These are phyloP conservation scores for Vespertilio murinus DNA, from an alignment of 2,797 vertebrate genomes.

Conservation along the genomic window DNA sequence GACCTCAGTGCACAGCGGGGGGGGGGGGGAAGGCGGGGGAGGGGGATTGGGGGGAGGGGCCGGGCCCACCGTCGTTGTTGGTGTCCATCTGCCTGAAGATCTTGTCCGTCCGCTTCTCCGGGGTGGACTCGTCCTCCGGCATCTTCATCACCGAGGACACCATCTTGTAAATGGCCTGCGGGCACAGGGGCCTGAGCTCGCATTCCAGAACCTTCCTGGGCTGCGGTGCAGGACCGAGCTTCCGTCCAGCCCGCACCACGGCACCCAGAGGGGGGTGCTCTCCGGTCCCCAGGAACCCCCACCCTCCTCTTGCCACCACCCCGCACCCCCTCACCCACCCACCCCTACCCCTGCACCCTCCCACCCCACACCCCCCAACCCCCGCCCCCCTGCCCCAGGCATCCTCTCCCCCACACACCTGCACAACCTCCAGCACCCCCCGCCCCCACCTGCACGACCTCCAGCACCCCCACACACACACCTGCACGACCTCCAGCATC, in stretches of 20 bases:
- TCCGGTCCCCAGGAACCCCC: not conserved
- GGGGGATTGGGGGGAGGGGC: accelerated
- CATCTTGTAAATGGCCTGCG: constrained; percentile 84
- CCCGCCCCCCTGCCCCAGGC: accelerated
- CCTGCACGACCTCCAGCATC: no score
- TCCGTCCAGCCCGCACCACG: not conserved
- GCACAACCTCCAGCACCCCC: no score
- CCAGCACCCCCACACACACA: no score
- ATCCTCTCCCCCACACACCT: no score
- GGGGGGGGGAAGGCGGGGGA: not conserved
- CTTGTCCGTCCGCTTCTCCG: constrained; percentile 91
- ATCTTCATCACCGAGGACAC: constrained; percentile 93
- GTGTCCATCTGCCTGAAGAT: constrained; percentile 93
- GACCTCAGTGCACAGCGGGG: no score
- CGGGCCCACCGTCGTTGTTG: constrained; percentile 88
- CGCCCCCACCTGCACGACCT: no score
- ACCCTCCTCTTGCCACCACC: no score
- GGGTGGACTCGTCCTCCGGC: constrained; percentile 92
- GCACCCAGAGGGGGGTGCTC: accelerated
- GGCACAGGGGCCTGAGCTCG: not conserved
- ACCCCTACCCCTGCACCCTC: no score
- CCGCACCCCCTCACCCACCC: no score
- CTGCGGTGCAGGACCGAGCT: accelerated
- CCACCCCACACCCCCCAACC: not conserved
- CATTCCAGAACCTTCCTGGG: accelerated